These are phyloP conservation scores for Oedothorax gibbosus DNA, from an alignment of 1,140 invertebrate species.

Conservation along the genomic window DNA sequence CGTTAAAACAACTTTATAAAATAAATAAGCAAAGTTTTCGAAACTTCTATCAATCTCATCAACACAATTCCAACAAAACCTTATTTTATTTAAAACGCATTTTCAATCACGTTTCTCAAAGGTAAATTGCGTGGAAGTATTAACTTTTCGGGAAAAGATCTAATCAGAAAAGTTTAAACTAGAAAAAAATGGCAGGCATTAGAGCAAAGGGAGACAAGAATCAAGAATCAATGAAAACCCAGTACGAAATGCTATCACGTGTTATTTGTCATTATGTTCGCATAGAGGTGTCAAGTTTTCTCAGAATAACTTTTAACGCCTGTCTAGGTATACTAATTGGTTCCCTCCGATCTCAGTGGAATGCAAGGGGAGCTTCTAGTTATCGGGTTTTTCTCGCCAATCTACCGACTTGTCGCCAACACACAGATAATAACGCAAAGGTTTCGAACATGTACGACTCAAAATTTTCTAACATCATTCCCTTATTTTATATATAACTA, in stretches of 20 bases:
- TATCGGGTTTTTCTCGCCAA: too few relatives aligned
- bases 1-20: too few relatives aligned
- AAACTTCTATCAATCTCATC: too few relatives aligned
- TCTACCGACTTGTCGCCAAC: too few relatives aligned
- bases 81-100: background rate
- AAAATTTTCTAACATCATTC: too few relatives aligned
- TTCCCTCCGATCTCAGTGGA: slow-evolving; percentile 1
- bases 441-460: too few relatives aligned
- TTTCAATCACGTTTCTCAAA: slow-evolving; percentile 23
- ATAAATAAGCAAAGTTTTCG: too few relatives aligned
- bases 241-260: background rate
- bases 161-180: background rate
- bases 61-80: too few relatives aligned
- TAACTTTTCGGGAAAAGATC: background rate
- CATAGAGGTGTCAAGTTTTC: slow-evolving; percentile 29
- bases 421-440: too few relatives aligned
- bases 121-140: slow-evolving; percentile 8
- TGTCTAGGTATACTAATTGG: slow-evolving; percentile 44
- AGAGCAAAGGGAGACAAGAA: background rate
- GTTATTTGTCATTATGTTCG: slow-evolving; percentile 41
- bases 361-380: background rate
- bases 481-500: too few relatives aligned
- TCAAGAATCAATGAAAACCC: slow-evolving; percentile 37
- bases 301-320: slow-evolving; percentile 43
- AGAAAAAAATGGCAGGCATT: background rate